Base-by-base conservation (phyloP, 2,888 invertebrate species). In the Syritta pipiens region DNA sequence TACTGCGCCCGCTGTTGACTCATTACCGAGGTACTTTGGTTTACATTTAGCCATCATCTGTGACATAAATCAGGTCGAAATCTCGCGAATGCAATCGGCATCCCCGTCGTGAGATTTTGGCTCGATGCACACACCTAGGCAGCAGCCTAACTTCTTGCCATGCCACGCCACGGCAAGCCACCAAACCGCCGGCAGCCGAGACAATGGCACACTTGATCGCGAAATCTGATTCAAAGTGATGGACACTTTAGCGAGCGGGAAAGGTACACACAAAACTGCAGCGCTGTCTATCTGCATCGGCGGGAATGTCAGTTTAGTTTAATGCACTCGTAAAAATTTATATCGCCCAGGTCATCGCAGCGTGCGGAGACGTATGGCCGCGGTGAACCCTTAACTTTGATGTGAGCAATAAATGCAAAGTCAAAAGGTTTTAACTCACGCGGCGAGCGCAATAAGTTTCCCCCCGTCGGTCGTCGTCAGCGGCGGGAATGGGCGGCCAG, bases 351-450 rank as follows among this genome's bases (percentile, higher is more conserved):
- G 79, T 79, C 79, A 79, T 79, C 79, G 19, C 37, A 17, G 42
- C 20, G 42, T 48, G 35, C 19, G 6, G 71, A 57, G 71, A 79
- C 59, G 77, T 67, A 72, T 72, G 74, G 49, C 69, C 69, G 49
- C n/a, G 55, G 57, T 67, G 74, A 72, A 79, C 79, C 74, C 74
- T 79, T 79, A 79, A 72, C 79, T 74, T 74, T 74, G 65, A 74
- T 79, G 79, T 74, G 67, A 74, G 79, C 79, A 79, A 79, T 79
- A 79, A 79, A 79, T 79, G 79, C 79, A 79, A 74, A 79, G 79
- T 79, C 79, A 79, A 79, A 79, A 79, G 79, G 79, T 79, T 74
- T 79, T 79, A 79, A 79, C 79, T 79, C 79, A 79, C 74, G 79
- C 65, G 79, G 74, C 32, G 79, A 74, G 49, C 62, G 67, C 67